These are phyloP conservation scores for Rhabdornis inornatus DNA, from an alignment of 2,113 vertebrate genomes.

Conservation along the genomic window DNA sequence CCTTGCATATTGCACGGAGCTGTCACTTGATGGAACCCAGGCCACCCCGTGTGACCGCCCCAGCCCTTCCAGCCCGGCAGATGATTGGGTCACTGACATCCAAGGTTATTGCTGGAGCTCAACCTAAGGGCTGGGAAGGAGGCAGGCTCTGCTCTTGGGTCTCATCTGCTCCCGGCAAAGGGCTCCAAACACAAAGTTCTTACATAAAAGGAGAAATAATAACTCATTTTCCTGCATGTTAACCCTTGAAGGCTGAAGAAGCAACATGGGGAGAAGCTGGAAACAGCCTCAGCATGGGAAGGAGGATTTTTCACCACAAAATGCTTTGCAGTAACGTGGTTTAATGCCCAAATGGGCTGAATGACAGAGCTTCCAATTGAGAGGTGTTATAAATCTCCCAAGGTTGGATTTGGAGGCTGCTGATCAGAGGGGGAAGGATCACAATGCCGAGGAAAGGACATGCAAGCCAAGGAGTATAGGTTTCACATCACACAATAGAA, in stretches of 20 bases:
- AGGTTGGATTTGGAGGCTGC: not conserved
- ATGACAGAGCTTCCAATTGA: not conserved
- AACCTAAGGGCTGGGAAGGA: not conserved
- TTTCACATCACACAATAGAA: constrained; percentile 34
- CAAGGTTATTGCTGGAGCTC: not conserved
- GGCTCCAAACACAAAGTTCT: not conserved
- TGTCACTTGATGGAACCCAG: not conserved
- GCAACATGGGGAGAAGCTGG: rapidly evolving
- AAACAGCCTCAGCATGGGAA: not conserved
- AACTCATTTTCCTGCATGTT: not conserved
- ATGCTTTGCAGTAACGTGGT: not conserved
- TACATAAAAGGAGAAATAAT: not conserved
- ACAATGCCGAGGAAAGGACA: rapidly evolving
- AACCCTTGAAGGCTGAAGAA: not conserved
- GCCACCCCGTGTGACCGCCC: rapidly evolving
- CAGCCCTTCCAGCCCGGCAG: not conserved
- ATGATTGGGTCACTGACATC: not conserved
- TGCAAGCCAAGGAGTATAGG: not conserved
- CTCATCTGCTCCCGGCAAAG: not conserved
- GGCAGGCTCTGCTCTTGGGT: not conserved
- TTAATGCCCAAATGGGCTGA: not conserved
- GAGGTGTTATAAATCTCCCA: not conserved
- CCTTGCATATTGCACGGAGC: not conserved
- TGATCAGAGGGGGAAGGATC: not conserved
- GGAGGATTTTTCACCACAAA: not conserved